Base-by-base conservation (phyloP, 2,797 vertebrate genomes). In the Sebastes miniatus region DNA sequence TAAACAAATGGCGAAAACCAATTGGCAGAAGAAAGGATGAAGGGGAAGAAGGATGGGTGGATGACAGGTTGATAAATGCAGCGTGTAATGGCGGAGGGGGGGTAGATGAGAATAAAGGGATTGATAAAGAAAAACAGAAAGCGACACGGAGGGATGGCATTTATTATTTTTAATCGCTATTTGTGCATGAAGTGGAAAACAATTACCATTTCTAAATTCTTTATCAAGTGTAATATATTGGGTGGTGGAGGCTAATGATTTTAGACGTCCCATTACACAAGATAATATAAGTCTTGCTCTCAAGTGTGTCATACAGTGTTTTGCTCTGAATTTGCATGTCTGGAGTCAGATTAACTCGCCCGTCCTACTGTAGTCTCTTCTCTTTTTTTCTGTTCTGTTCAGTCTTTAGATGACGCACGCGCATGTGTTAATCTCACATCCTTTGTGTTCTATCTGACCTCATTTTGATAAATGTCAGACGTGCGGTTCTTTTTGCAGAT, bases 111-210 rank as follows among this genome's bases (percentile, higher is more conserved):
- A 87, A 85, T 71, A 69, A 85, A 88, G 66, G 83, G 67, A 91
- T 79, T 90, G 89, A 90, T 88, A 86, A 90, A 90, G 87, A 84
- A 90, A 91, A 92, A 87, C 77, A 86, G 67, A 88, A 89, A 90
- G 77, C 63, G 80, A 93, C 92, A 91, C 52, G 72, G 71, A 89
- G 79, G 90, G 91, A 92, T 86, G 86, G 65, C 80, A 92, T 93
- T 91, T 91, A 90, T 92, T 92, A 92, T 91, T 94, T 89, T 89
- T 90, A 92, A 93, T 93, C 82, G 43, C 76, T 87, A 84, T 89
- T 89, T 91, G 92, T 84, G 86, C 90, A 90, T 89, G 84, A 90
- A 92, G 90, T 92, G 87, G 87, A 92, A 94, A 92, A 94, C 90
- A 92, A 92, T 93, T 89, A 89, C 90, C 85, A 79, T 76, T 86